Evolutionary conservation across 1,140 invertebrate genomes (phyloP).

Genomic region (Plectus sambesii): DNA sequence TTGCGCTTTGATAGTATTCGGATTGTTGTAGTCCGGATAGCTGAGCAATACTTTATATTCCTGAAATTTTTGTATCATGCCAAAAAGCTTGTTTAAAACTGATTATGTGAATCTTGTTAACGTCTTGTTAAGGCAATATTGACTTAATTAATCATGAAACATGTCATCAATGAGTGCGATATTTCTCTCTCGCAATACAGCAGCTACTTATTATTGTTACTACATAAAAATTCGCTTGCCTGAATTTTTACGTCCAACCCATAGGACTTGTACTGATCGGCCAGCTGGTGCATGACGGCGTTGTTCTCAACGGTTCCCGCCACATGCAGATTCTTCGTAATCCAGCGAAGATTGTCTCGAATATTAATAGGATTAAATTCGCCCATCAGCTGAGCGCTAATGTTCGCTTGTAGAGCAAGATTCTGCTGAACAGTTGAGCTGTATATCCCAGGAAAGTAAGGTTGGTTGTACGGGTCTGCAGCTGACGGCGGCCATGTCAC

Average conservation of each 20-base stretch:
- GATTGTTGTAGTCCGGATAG: slow-evolving; percentile 29
- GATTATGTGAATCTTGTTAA: too few relatives aligned
- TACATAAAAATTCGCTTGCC: slow-evolving; percentile 1
- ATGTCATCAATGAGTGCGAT: too few relatives aligned
- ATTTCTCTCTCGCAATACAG: too few relatives aligned
- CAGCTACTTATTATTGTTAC: neutral
- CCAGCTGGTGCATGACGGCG: slow-evolving; percentile 28
- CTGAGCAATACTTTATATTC: slow-evolving; percentile 32
- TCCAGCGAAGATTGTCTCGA: slow-evolving; percentile 26
- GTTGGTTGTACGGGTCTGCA: too few relatives aligned
- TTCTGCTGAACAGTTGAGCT: too few relatives aligned
- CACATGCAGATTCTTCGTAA: slow-evolving; percentile 25
- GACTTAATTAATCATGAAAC: neutral
- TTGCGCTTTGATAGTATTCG: slow-evolving; percentile 30
- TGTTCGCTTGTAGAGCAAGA: too few relatives aligned
- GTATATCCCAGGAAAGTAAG: too few relatives aligned
- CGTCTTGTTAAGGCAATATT: too few relatives aligned
- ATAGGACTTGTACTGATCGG: slow-evolving; percentile 21
- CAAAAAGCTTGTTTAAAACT: too few relatives aligned
- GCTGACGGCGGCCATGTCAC: too few relatives aligned
- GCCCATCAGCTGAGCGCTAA: neutral
- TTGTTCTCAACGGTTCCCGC: slow-evolving; percentile 34
- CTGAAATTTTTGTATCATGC: too few relatives aligned
- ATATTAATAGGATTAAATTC: neutral
- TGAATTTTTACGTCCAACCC: too few relatives aligned